Conservation (phyloP, 2,888 invertebrate species). For the Mimachlamys varia region DNA sequence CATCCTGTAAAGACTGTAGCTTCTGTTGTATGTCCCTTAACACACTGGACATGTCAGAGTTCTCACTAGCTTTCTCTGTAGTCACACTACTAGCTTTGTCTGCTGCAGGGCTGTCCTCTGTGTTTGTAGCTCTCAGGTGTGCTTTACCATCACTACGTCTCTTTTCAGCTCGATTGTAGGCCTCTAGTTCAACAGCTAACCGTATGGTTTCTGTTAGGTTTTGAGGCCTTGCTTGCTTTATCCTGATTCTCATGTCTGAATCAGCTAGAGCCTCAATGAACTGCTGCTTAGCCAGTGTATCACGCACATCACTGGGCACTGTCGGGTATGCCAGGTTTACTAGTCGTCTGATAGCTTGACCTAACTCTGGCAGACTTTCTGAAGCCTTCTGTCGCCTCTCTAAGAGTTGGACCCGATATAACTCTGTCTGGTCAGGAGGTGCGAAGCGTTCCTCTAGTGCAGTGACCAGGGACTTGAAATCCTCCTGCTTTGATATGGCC, state of each 20-base stretch:
- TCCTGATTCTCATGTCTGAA: conserved; percentile 37
- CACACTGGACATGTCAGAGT: no score
- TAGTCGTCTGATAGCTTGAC: conserved; percentile 38
- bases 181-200: conserved; percentile 25
- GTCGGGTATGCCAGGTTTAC: conserved; percentile 37
- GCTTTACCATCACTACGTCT: no score
- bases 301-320: no score
- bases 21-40: no score
- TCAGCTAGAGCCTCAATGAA: conserved; percentile 40
- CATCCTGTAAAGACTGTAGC: no score
- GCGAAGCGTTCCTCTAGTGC: conserved; percentile 37
- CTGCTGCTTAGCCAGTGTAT: background rate
- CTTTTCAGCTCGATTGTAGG: no score
- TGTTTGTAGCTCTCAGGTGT: no score
- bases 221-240: conserved; percentile 37
- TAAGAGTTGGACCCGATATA: conserved; percentile 28
- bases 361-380: conserved; percentile 39
- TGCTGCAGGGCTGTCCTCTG: no score
- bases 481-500: background rate
- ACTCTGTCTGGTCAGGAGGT: conserved; percentile 45
- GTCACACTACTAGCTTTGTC: no score
- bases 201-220: conserved; percentile 41
- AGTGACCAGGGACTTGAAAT: background rate
- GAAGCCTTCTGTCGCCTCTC: no score
- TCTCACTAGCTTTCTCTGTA: no score